Percentiles rank a stretch among this genome's conserved stretches.
Evolutionary conservation across 1,140 invertebrate genomes (phyloP).

Genomic region (Stenopsyche tienmushanensis): DNA sequence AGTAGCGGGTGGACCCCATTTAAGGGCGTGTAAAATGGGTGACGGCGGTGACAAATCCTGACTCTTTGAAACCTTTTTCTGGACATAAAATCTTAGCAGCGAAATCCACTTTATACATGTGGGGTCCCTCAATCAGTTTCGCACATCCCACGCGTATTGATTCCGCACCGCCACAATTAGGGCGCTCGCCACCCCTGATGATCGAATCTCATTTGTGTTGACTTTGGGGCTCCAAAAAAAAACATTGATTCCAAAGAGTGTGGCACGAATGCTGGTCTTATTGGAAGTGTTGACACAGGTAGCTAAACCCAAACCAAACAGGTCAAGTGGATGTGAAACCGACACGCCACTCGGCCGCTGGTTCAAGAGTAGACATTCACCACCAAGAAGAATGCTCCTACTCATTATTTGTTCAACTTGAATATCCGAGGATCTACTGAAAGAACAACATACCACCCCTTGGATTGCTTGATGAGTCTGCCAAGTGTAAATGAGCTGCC

Average conservation of each 20-base stretch:
- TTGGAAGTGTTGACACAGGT: constrained; percentile 8
- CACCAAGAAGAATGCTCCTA: too few species aligned
- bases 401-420: background rate
- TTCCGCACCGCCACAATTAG: too few species aligned
- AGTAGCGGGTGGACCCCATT: too few species aligned
- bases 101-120: too few species aligned
- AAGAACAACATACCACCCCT: too few species aligned
- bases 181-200: background rate
- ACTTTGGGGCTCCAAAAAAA: background rate
- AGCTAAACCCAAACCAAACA: constrained; percentile 22
- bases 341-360: constrained; percentile 3
- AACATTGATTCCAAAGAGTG: background rate
- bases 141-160: background rate
- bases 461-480: too few species aligned
- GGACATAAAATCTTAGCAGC: too few species aligned
- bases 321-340: constrained; percentile 8
- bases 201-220: background rate
- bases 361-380: background rate
- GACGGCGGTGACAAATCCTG: too few species aligned
- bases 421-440: background rate
- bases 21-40: too few species aligned
- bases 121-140: background rate
- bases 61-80: too few species aligned
- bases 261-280: background rate
- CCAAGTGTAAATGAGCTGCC: too few species aligned